Evolutionary conservation across 1,140 invertebrate genomes (phyloP), one percentile per base, ranked within the genome.

Genomic region (Eupristina koningsbergeri): DNA sequence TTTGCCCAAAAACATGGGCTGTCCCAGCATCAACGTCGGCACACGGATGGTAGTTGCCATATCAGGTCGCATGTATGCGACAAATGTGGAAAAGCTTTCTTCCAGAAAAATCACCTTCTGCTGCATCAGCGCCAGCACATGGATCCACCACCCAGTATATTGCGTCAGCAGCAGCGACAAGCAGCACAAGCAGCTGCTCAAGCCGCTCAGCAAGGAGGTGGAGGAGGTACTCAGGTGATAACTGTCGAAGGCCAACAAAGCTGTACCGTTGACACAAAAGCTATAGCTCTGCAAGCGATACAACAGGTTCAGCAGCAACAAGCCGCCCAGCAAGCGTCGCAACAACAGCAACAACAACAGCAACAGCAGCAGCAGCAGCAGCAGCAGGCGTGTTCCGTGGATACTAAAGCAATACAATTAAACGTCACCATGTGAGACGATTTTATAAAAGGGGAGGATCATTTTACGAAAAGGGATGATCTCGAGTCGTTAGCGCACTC

Each of bases 1-100:
- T 97, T 97, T 88, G 96, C 96, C 2, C 95, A 96, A 64, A 96
- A 96, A 87, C 96, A 97, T 84, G 96, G 96, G 3, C 88, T 97
- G 26, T 94, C 96, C 79, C 96, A 96, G 85, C 96, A 97, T 90
- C 95, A 95, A 87, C 93, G 93, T 22, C 92, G 96, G 78, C 95
- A 96, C 88, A 95, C 95, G 15, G 95, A 96, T 83, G 96, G 96
- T n/a, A 95, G 95, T 80, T 96, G 96, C 88, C 96, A 96, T 67
- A 93, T 96, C 84, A 94, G 96, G 90, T 97, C 95, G 84, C 97
- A 95, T 89, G 95, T 96, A 17, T 97, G 96, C 88, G 94, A 95
- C 84, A 96, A 96, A 86, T 97, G 97, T 89, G 96, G 96, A 67
- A 97, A 97, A 90, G 96, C 96, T 29, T 97, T 97, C 94, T 96